These are phyloP conservation scores for Bombus waltoni DNA, from an alignment of 1,140 invertebrate genomes.

Conservation along the genomic window DNA sequence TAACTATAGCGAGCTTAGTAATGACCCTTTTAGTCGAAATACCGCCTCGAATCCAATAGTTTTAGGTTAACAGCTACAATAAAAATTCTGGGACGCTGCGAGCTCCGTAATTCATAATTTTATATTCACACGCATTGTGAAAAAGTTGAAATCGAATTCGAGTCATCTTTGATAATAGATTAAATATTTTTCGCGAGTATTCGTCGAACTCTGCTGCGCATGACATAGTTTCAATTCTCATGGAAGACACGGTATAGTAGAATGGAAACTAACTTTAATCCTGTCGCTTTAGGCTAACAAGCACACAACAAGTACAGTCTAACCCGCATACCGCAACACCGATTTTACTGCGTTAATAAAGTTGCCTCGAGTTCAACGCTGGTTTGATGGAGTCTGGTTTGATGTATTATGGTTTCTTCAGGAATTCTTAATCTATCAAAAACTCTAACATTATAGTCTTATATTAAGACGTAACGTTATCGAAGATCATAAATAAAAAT, in stretches of 20 bases:
- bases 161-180: background rate
- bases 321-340: slow-evolving; percentile 2
- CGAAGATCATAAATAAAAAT: background rate
- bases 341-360: slow-evolving; percentile 21
- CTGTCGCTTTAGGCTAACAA: slow-evolving; percentile 24
- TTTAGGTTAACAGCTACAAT: background rate
- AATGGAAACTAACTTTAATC: slow-evolving; percentile 25
- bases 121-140: background rate
- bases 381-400: background rate
- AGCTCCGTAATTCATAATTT: background rate
- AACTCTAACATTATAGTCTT: too few relatives aligned
- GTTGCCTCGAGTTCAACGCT: background rate
- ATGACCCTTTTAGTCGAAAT: slow-evolving; percentile 7
- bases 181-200: background rate
- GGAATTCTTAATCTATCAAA: background rate
- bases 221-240: slow-evolving; percentile 16
- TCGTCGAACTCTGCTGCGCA: background rate
- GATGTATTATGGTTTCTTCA: background rate
- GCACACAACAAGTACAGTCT: background rate
- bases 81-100: background rate
- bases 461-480: background rate
- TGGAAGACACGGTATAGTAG: background rate
- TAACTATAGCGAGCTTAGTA: background rate
- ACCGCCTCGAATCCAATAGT: too few relatives aligned
- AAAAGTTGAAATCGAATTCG: background rate